Evolutionary conservation across 35 echinoderm and acorn worm genomes (phyloP).

Genomic region (Patiria miniata): DNA sequence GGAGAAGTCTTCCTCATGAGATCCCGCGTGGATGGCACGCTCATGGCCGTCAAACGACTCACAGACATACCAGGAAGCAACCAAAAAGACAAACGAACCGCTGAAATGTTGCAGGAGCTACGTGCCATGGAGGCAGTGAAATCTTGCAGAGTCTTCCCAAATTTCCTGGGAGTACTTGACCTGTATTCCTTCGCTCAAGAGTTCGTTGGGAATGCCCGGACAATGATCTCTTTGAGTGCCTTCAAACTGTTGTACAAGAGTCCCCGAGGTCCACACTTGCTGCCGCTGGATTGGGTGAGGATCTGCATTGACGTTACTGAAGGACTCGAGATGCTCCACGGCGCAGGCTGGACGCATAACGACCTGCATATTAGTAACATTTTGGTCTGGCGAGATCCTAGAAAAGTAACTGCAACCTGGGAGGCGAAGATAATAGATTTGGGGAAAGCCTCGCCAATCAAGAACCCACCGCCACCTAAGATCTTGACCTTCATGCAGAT

Average conservation of each 20-base stretch:
- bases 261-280: not conserved
- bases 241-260: not conserved
- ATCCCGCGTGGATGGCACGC: not conserved
- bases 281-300: conserved; percentile 19
- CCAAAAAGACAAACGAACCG: not conserved
- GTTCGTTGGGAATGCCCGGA: not conserved
- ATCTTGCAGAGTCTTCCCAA: conserved; percentile 8
- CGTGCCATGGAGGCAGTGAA: not conserved
- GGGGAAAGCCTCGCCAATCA: not conserved
- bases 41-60: conserved; percentile 20
- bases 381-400: conserved; percentile 6
- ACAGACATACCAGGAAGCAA: not conserved
- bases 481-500: not conserved
- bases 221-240: not conserved
- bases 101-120: not conserved
- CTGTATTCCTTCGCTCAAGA: conserved; percentile 2
- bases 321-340: not conserved
- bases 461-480: not conserved
- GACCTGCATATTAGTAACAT: conserved; percentile 1
- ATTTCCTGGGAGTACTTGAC: not conserved
- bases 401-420: conserved; percentile 8
- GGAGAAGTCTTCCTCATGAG: not conserved
- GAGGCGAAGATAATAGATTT: conserved; percentile 9
- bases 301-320: conserved; percentile 7
- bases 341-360: not conserved